Evolutionary conservation across 2,113 vertebrate genomes (phyloP).

Genomic region (Brachypodius melanocephalos): DNA sequence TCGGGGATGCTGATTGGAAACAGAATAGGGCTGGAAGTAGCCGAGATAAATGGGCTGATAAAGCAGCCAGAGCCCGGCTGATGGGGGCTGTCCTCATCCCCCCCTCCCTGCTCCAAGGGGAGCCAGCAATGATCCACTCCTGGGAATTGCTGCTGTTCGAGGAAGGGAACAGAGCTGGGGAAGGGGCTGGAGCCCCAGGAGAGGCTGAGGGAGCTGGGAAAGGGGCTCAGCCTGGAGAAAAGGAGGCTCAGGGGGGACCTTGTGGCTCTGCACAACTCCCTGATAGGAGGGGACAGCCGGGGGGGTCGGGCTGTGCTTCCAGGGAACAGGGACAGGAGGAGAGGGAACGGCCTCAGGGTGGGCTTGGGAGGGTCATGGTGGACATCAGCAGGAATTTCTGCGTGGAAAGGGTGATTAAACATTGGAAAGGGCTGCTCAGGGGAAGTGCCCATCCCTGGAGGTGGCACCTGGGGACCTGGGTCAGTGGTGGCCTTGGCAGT

Average conservation of each 20-base stretch:
- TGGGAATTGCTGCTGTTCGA: not conserved
- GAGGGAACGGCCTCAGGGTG: not conserved
- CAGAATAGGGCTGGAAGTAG: not conserved
- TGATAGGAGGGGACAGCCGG: not conserved
- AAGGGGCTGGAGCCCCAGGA: not conserved
- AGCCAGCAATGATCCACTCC: not conserved
- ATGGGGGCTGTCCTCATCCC: not conserved
- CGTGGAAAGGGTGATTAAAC: accelerated
- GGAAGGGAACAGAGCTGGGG: not conserved
- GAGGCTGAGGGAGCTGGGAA: not conserved
- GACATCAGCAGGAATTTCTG: accelerated
- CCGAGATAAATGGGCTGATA: not conserved
- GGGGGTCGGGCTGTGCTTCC: not conserved
- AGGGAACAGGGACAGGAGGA: not conserved
- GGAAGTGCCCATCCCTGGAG: not conserved
- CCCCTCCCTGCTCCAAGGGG: not conserved
- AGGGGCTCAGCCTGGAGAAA: not conserved
- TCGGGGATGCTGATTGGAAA: not conserved
- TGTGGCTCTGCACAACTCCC: not conserved
- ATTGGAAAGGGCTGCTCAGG: not conserved
- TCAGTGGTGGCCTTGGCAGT: not conserved
- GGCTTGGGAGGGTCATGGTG: not conserved
- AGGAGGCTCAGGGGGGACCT: not conserved
- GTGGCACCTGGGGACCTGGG: not conserved
- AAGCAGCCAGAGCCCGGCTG: not conserved